Evolutionary conservation across 2,797 vertebrate species (phyloP).

Genomic region (Sebastolobus altivelis): DNA sequence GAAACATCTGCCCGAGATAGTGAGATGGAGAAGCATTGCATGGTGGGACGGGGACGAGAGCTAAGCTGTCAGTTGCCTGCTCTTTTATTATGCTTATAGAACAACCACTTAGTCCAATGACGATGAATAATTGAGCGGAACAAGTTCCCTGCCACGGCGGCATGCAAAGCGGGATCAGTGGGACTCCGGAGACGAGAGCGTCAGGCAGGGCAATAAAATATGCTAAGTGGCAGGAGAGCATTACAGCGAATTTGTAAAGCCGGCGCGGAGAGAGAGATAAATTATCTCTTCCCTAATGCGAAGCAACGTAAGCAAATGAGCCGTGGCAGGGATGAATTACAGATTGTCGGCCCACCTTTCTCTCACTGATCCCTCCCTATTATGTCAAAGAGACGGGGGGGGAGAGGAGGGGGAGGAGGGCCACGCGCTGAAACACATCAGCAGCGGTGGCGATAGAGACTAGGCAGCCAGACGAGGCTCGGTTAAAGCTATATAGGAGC

Average conservation of each 20-base stretch:
- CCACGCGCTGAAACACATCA: conserved; percentile 58
- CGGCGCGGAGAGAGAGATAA: conserved; percentile 83
- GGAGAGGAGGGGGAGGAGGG: conserved; percentile 50
- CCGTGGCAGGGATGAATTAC: conserved; percentile 89
- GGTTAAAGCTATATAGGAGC: conserved; percentile 16
- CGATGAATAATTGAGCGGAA: conserved; percentile 90
- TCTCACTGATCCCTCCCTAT: conserved; percentile 82
- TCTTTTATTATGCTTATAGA: conserved; percentile 85
- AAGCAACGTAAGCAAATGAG: conserved; percentile 90
- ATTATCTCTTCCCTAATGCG: conserved; percentile 87
- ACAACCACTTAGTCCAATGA: conserved; percentile 88
- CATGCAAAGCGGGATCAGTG: conserved; percentile 83
- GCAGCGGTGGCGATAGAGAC: conserved; percentile 33
- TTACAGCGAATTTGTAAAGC: conserved; percentile 79
- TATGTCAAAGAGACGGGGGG: conserved; percentile 81
- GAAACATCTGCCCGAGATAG: conserved; percentile 63
- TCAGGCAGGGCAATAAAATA: conserved; percentile 88
- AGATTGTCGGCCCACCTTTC: conserved; percentile 83
- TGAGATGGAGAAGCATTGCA: conserved; percentile 57
- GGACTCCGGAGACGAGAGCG: conserved; percentile 80
- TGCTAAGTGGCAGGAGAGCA: conserved; percentile 88
- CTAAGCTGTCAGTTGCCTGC: conserved; percentile 79
- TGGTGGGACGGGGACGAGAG: conserved; percentile 67
- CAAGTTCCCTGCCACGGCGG: conserved; percentile 82
- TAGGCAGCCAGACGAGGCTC: conserved; percentile 32